Conservation (phyloP, 2,113 vertebrate species). For the Indicator indicator region DNA sequence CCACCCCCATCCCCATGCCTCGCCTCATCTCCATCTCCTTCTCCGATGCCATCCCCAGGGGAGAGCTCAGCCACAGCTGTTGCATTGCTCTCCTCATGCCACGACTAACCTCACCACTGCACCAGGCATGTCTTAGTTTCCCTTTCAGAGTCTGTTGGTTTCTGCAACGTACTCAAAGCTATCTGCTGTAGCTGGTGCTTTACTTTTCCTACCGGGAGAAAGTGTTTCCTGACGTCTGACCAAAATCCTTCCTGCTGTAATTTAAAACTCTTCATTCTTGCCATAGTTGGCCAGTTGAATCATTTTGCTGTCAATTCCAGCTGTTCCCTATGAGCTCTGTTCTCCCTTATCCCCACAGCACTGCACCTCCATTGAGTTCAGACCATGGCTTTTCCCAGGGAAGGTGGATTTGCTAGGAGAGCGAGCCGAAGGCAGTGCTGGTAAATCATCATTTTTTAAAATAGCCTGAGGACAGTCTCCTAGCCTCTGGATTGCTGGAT, state of each 20-base stretch:
- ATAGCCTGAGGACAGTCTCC: accelerated
- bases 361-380: accelerated
- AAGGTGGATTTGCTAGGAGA: accelerated
- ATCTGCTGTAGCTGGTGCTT: background rate
- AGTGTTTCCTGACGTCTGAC: background rate
- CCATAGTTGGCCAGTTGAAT: background rate
- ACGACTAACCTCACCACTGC: background rate
- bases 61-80: background rate
- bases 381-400: background rate
- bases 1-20: no score
- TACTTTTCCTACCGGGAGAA: background rate
- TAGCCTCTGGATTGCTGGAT: background rate
- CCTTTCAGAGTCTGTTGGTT: background rate
- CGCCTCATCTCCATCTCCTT: no score
- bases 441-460: background rate
- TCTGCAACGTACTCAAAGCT: background rate
- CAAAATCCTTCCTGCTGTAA: background rate
- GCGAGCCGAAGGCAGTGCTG: background rate
- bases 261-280: background rate
- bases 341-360: no score
- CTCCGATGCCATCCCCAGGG: background rate
- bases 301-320: background rate
- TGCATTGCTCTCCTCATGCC: background rate
- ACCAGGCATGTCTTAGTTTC: background rate
- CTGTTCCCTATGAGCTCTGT: background rate